phyloP scores from a whole-genome alignment of 2,797 vertebrate species.

The Rhabdomys pumilio region DNA sequence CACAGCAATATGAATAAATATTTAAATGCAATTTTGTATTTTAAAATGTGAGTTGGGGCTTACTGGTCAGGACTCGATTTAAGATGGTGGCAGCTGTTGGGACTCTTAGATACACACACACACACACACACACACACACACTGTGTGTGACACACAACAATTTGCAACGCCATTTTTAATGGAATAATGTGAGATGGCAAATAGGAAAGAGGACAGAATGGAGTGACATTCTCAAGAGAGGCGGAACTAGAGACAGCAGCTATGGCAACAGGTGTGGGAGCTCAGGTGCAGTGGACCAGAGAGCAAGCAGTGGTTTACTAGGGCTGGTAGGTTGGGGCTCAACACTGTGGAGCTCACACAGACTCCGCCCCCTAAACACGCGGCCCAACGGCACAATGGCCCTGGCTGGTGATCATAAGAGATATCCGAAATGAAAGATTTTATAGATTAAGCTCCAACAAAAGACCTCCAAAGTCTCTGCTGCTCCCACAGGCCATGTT shows the following conservation, averaged over 20 bases:
- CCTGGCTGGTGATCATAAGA: neutral
- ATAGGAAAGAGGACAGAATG: neutral
- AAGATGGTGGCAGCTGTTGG: neutral
- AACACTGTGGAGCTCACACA: neutral
- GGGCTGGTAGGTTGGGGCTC: too few relatives aligned
- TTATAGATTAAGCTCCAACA: neutral
- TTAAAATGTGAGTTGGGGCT: slow-evolving; percentile 68
- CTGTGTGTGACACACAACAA: neutral
- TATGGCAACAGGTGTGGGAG: neutral
- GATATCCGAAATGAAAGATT: neutral
- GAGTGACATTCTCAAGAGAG: neutral
- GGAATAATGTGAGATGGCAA: neutral
- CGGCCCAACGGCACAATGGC: neutral
- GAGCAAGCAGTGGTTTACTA: neutral
- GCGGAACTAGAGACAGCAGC: neutral
- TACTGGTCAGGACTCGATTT: neutral
- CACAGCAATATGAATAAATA: slow-evolving; percentile 63
- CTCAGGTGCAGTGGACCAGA: neutral
- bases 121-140: neutral
- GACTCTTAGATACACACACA: neutral
- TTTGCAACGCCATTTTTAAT: neutral
- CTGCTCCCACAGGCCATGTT: neutral
- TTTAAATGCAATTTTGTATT: slow-evolving; percentile 71
- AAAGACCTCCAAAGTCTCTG: neutral
- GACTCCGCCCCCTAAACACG: too few relatives aligned